These are phyloP conservation scores for Sycophila texana DNA, from an alignment of 2,888 invertebrate genomes.

Conservation along the genomic window DNA sequence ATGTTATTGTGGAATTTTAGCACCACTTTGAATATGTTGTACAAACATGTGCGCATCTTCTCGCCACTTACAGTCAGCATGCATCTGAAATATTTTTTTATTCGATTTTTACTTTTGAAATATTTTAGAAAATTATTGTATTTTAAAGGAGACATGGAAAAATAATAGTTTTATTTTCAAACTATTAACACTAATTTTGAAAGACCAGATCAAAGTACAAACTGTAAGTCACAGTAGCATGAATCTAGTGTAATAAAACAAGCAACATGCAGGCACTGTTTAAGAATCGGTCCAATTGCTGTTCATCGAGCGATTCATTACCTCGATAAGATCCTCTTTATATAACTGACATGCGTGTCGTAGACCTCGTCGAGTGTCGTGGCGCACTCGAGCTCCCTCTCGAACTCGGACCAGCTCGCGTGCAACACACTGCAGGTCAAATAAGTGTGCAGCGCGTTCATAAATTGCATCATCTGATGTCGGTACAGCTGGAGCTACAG, in stretches of 20 bases:
- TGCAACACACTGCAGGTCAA: constrained; percentile 86
- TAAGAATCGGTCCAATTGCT: not conserved
- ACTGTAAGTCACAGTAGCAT: not conserved
- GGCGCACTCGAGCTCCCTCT: constrained; percentile 81
- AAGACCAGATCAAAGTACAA: no score
- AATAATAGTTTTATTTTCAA: no score
- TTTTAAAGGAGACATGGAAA: no score
- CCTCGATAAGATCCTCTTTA: constrained; percentile 85
- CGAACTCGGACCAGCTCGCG: constrained; percentile 85
- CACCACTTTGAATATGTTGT: constrained; percentile 84
- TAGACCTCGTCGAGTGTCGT: constrained; percentile 85
- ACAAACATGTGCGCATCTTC: constrained; percentile 82
- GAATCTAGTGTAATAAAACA: not conserved
- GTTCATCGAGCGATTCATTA: constrained; percentile 63
- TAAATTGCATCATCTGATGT: constrained; percentile 86
- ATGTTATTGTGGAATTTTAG: constrained; percentile 83
- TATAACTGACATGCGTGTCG: constrained; percentile 83
- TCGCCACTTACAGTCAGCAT: constrained; percentile 84
- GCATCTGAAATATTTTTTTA: constrained; percentile 76
- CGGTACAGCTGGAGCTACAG: constrained; percentile 81
- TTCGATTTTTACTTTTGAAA: no score
- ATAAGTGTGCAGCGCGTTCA: constrained; percentile 86
- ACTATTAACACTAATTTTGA: no score
- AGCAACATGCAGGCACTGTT: no score
- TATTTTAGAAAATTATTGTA: no score